phyloP scores from a whole-genome alignment of 2,797 vertebrate species.

The Thamnophis elegans region DNA sequence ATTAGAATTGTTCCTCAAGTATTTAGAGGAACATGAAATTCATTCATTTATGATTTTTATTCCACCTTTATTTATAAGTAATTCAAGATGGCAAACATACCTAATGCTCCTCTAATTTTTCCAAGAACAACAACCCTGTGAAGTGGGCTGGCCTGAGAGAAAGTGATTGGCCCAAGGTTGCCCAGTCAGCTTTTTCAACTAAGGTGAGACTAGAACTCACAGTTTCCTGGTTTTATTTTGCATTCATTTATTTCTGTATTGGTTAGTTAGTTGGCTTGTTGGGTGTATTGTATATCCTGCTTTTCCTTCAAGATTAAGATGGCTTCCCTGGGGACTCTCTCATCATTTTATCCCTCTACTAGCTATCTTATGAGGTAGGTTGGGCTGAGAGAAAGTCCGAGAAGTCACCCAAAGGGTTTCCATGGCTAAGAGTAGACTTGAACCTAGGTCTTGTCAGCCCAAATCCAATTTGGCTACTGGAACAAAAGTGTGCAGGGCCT shows the following conservation, averaged over 20 bases:
- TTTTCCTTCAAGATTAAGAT: neutral
- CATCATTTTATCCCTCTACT: neutral
- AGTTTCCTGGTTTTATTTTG: neutral
- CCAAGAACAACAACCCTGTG: neutral
- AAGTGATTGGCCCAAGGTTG: neutral
- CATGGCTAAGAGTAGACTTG: neutral
- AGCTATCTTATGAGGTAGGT: neutral
- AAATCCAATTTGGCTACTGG: neutral
- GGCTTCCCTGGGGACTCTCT: neutral
- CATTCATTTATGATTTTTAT: neutral
- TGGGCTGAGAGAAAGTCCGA: neutral
- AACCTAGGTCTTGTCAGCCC: neutral
- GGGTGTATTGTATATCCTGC: neutral
- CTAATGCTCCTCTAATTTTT: neutral
- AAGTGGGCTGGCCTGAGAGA: neutral
- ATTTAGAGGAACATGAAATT: neutral
- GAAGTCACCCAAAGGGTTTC: neutral
- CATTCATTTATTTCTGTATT: neutral
- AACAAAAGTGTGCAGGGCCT: neutral
- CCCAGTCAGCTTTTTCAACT: neutral
- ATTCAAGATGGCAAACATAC: neutral
- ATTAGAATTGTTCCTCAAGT: neutral
- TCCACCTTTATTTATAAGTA: neutral
- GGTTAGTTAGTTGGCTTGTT: neutral
- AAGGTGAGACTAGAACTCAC: neutral